Base-by-base conservation (phyloP, 2,113 vertebrate genomes). In the Cinclus mexicanus region DNA sequence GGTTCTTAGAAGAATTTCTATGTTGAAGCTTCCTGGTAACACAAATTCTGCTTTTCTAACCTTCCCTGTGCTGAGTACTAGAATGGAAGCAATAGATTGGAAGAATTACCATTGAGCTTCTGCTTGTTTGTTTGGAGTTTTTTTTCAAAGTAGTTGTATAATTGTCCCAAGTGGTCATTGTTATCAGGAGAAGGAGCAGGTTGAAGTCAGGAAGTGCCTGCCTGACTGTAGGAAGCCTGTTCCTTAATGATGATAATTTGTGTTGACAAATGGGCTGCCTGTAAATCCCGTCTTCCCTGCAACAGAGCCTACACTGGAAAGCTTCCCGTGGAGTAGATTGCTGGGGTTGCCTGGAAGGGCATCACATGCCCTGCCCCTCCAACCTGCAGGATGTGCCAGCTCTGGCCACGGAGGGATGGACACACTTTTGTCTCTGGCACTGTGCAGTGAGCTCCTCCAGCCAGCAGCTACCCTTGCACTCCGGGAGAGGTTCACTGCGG, bases 401-500 rank as follows among this genome's bases (percentile, higher is more conserved):
- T 84, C 63, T 87, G 52, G 56, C 28, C 0, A 0, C 17, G 37
- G 24, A 65, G 39, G 23, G 23, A 15, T 12, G 42, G 56, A 42
- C 5, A 1, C 6, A 4, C 18, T 77, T 63, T 24, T 59, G 44
- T 44, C 46, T 22, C 59, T 72, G 46, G n/a, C n/a, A 15, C 31
- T 46, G 7, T 56, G 22, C 15, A 65, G 7, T 14, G 18, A 33
- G n/a, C 29, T 87, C 33, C 56, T 75, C 9, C 41, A 70, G 42
- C 42, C 42, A 55, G 5, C 42, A 84, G 33, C 81, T n/a, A 21
- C 15, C 33, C 14, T 69, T 23, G 85, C 1, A 0, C 41, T 18
- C 14, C 0, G 0, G 26, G 55, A 74, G 23, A 14, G 28, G 10
- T 25, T 78, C 56, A 20, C 9, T 28, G 39, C 35, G 46, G 31